Base-by-base conservation (phyloP, 2,888 invertebrate species). In the Drosophila yooni region DNA sequence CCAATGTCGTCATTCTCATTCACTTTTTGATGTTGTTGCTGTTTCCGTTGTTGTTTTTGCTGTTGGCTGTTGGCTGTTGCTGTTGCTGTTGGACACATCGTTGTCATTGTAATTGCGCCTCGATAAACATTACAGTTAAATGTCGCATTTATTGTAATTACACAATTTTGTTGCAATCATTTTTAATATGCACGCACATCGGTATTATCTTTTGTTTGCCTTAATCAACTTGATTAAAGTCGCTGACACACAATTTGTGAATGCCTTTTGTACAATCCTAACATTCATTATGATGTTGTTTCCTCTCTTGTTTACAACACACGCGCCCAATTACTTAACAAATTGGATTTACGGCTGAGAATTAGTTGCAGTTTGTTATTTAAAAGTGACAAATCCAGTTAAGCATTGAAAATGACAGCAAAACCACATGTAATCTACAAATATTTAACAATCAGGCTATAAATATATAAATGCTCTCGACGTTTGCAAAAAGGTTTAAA, bases 61-160 rank as follows among this genome's bases (percentile, higher is more conserved):
- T 52, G 33, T 13, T 29, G 51, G 33, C 15, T 61, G 13, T 40
- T 34, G 29, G n/a, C 43, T 36, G 56, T 59, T 67, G 73, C 40
- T 43, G 46, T 34, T 64, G 36, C 18, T 46, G 61, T 57, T 68
- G 74, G 52, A 62, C 68, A 76, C 77, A 73, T 81, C 77, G 77
- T 89, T 85, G 84, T 85, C 89, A 75, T 72, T 88, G 86, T 86
- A 90, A 90, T 85, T 90, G 83, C 74, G 66, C 83, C 80, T 73
- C 89, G 90, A 85, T 85, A 85, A 85, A 89, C 87, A 77, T 83
- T 89, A 72, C 90, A 90, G 86, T 90, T 85, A 90, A 88, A 80
- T 88, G 83, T 88, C 87, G 89, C 90, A 85, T 85, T 85, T 88
- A 86, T 86, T 90, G 85, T 85, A 85, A 85, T 85, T 85, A 83